Base-by-base conservation (phyloP, 2,797 vertebrate genomes). In the Diplodus puntazzo region DNA sequence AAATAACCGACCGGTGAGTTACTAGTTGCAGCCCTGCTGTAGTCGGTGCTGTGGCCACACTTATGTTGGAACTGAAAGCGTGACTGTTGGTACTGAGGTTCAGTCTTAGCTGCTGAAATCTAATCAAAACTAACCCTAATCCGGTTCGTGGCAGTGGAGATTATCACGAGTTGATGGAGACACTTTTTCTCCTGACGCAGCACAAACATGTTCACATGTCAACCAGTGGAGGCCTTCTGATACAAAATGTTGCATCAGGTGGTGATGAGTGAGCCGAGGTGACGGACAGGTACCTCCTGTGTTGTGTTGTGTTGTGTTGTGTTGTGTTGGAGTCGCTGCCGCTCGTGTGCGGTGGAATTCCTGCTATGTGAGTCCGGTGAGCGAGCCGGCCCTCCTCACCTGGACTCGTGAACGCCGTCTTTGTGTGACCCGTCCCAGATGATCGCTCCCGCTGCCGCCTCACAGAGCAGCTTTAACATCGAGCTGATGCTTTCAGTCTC, bases 341-440 rank as follows among this genome's bases (percentile, higher is more conserved):
- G 48, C 42, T 45, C 43, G 0, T 21, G 27, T 53, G 25, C 17
- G 67, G 2, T 58, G 84, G 82, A 84, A 88, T 86, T 80, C 77
- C 39, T 67, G 80, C 85, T 75, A 81, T 81, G 85, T 14, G 66
- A 54, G 46, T 58, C 43, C 57, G 34, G 43, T 0, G 20, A 48
- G 68, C 34, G 20, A 34, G 66, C 60, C n/a, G 20, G 25, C 52
- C 8, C 49, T 34, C 74, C 74, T 85, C 75, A 84, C 68, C 84
- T 80, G 83, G 49, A 30, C 54, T 17, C 0, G n/a, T 84, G 77
- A 82, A 87, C 49, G 43, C 27, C 0, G 42, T 54, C 81, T 86
- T 80, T 83, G 82, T 89, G 27, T 52, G 50, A 59, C 53, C 18
- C 5, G 3, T 54, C 73, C 69, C 68, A 50, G 72, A 16, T 75